Conservation (phyloP, 2,888 invertebrate genomes). For the Zhengitettix transpicula region DNA sequence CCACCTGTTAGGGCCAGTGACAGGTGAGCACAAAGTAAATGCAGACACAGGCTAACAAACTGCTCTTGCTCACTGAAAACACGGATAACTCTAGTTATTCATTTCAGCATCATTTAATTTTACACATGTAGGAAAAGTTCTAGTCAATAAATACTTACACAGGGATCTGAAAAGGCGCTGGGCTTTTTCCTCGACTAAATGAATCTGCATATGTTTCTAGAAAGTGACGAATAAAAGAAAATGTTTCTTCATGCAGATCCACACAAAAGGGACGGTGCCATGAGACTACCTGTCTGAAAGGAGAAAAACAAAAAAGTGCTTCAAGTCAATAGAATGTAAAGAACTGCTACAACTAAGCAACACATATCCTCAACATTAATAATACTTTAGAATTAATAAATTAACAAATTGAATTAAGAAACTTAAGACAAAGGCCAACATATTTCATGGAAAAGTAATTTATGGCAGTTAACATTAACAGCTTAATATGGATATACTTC, state of each 20-base stretch:
- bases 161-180: conserved; percentile 29
- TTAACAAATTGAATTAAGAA: too few relatives aligned
- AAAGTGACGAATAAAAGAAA: conserved; percentile 34
- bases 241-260: conserved; percentile 41
- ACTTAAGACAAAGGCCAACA: too few relatives aligned
- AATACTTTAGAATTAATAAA: too few relatives aligned
- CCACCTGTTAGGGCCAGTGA: conserved; percentile 36
- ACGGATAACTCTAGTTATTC: background rate
- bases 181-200: conserved; percentile 28
- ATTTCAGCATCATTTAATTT: background rate
- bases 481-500: too few relatives aligned
- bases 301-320: conserved; percentile 1
- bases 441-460: too few relatives aligned
- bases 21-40: conserved; percentile 38
- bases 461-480: too few relatives aligned
- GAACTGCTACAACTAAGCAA: too few relatives aligned
- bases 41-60: conserved; percentile 37
- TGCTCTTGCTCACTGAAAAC: conserved; percentile 32
- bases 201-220: conserved; percentile 37
- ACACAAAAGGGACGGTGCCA: conserved; percentile 43
- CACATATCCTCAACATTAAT: too few relatives aligned
- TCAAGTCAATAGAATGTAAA: too few relatives aligned
- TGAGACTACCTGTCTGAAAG: conserved; percentile 30
- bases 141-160: conserved; percentile 12
- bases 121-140: background rate